These are phyloP conservation scores for Ferdinandea cuprea DNA, from an alignment of 2,888 invertebrate genomes.

Conservation along the genomic window DNA sequence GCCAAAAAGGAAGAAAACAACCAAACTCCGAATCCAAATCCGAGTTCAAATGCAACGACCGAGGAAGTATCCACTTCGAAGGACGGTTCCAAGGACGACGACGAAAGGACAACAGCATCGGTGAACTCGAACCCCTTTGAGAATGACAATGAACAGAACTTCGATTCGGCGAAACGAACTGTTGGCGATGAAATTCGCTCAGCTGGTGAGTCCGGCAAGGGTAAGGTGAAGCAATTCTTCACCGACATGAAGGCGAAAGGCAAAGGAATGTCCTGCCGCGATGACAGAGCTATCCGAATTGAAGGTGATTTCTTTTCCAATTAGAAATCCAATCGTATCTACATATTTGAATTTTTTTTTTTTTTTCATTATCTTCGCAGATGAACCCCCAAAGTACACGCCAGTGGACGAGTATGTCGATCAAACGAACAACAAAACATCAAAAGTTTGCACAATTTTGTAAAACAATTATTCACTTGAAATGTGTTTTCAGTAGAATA, in stretches of 20 bases:
- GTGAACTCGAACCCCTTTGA: conserved; percentile 80
- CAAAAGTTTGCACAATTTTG: conserved; percentile 82
- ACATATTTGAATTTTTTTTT: neutral
- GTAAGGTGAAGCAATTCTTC: conserved; percentile 79
- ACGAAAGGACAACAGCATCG: conserved; percentile 82
- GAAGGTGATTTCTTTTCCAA: conserved; percentile 77
- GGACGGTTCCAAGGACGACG: conserved; percentile 75
- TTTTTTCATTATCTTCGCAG: conserved; percentile 77
- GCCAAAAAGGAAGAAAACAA: conserved; percentile 43
- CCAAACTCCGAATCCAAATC: conserved; percentile 14
- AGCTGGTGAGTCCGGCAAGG: conserved; percentile 76
- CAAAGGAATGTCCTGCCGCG: conserved; percentile 79
- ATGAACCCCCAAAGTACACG: conserved; percentile 79
- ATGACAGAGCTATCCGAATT: conserved; percentile 79
- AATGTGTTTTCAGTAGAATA: conserved; percentile 18
- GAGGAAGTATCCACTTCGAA: conserved; percentile 49
- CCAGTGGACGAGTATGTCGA: conserved; percentile 63
- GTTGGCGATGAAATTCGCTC: conserved; percentile 78
- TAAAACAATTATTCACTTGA: conserved; percentile 74
- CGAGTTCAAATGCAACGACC: conserved; percentile 38
- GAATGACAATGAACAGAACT: conserved; percentile 76
- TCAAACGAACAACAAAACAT: conserved; percentile 78
- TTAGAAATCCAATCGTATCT: neutral
- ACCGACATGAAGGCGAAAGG: conserved; percentile 78
- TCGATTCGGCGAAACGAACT: conserved; percentile 78